phyloP scores from a whole-genome alignment of 2,113 vertebrate genomes.

The Rissa tridactyla region DNA sequence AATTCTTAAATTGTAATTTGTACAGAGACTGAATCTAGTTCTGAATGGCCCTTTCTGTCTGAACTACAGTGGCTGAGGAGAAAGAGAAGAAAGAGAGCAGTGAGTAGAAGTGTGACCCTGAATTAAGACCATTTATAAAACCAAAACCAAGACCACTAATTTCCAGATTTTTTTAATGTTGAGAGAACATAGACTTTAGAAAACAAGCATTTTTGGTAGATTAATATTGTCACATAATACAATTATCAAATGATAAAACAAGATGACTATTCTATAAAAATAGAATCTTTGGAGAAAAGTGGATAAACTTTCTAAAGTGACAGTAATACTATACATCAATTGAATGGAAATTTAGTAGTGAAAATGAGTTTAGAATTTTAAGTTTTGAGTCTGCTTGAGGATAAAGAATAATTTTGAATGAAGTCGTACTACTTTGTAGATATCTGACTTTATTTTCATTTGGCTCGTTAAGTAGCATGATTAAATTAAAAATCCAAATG shows the following conservation, averaged over 20 bases:
- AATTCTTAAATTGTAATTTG: slow-evolving; percentile 38
- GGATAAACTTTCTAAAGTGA: neutral
- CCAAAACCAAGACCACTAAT: neutral
- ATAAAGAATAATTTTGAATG: neutral
- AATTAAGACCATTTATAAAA: neutral
- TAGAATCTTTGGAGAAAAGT: neutral
- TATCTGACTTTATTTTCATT: neutral
- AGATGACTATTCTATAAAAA: neutral
- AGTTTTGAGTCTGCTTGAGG: neutral
- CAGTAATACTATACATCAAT: neutral
- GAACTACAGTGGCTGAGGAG: slow-evolving; percentile 88
- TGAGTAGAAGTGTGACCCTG: slow-evolving; percentile 69
- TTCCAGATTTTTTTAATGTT: neutral
- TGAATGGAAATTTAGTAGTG: neutral
- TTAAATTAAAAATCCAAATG: neutral
- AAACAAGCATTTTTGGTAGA: neutral
- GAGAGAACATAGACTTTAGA: neutral
- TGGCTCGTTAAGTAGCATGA: neutral
- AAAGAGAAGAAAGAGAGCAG: slow-evolving; percentile 89
- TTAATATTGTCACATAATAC: neutral
- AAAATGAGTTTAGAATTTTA: neutral
- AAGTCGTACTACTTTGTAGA: neutral
- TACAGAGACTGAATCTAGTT: slow-evolving; percentile 77
- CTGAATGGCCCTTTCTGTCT: slow-evolving; percentile 77
- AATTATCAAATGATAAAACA: neutral